Evolutionary conservation across 2,888 invertebrate species (phyloP).

Genomic region (Agrenia bidenticulata): DNA sequence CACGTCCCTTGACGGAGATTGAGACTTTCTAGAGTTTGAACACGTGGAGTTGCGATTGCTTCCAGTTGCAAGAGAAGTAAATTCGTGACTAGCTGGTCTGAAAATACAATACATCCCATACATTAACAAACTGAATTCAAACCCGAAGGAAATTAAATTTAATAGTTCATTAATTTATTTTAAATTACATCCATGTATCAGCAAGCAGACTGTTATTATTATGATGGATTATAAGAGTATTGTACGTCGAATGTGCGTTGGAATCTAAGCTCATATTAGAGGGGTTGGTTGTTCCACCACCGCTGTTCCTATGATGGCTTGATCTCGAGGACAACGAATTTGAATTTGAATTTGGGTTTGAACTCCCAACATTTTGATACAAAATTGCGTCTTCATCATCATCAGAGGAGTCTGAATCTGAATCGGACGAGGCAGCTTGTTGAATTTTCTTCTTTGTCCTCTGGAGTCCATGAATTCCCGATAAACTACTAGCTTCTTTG

Average conservation of each 20-base stretch:
- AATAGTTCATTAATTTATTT: too few species aligned
- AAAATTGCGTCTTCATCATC: slow-evolving; percentile 43
- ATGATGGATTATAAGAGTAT: slow-evolving; percentile 79
- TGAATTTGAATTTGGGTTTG: slow-evolving; percentile 34
- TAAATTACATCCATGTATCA: slow-evolving; percentile 52
- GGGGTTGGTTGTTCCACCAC: slow-evolving; percentile 29
- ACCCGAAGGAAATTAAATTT: not conserved
- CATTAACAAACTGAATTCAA: slow-evolving; percentile 9
- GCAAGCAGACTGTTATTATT: slow-evolving; percentile 55
- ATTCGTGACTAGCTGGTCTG: slow-evolving; percentile 53
- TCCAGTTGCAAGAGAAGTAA: slow-evolving; percentile 51
- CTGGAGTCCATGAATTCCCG: slow-evolving; percentile 22
- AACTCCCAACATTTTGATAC: slow-evolving; percentile 24
- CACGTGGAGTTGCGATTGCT: slow-evolving; percentile 40
- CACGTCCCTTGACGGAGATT: slow-evolving; percentile 34
- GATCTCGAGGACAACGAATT: slow-evolving; percentile 39
- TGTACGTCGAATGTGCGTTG: slow-evolving; percentile 66
- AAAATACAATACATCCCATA: slow-evolving; percentile 2
- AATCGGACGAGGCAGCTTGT: slow-evolving; percentile 31
- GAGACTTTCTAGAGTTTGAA: slow-evolving; percentile 38
- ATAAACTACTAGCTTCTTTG: slow-evolving; percentile 60
- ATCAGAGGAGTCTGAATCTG: slow-evolving; percentile 34
- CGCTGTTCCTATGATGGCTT: slow-evolving; percentile 38
- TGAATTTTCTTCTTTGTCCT: slow-evolving; percentile 29
- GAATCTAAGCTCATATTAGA: slow-evolving; percentile 52